These are phyloP conservation scores for Drosophila bocki DNA, from an alignment of 1,140 invertebrate genomes.

Conservation along the genomic window DNA sequence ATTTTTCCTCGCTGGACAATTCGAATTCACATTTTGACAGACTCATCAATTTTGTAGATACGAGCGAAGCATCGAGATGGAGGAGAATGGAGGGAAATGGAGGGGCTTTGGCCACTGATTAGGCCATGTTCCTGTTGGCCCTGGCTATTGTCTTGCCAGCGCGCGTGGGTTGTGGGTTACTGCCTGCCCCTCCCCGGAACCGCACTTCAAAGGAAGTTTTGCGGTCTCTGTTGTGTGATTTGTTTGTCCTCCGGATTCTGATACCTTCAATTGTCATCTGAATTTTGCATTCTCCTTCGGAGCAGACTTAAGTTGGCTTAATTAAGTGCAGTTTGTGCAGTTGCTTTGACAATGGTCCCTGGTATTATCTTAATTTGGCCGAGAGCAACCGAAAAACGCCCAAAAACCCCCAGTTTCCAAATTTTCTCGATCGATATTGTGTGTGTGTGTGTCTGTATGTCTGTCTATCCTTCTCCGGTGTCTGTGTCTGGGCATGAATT, in stretches of 20 bases:
- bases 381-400: neutral
- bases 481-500: constrained; percentile 62
- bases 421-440: constrained; percentile 35
- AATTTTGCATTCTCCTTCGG: constrained; percentile 38
- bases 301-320: constrained; percentile 71
- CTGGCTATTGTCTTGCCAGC: constrained; percentile 47
- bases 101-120: constrained; percentile 50
- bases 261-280: constrained; percentile 65
- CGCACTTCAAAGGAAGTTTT: constrained; percentile 70
- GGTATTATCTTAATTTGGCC: constrained; percentile 67
- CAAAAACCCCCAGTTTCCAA: neutral
- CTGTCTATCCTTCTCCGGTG: constrained; percentile 1
- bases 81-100: neutral
- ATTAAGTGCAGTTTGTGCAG: constrained; percentile 72
- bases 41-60: constrained; percentile 85
- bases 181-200: constrained; percentile 7
- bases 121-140: constrained; percentile 47
- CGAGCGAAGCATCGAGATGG: neutral
- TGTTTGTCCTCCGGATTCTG: constrained; percentile 60
- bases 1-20: constrained; percentile 38
- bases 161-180: constrained; percentile 30
- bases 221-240: constrained; percentile 76
- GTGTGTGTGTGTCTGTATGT: constrained; percentile 13
- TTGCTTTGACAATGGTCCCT: constrained; percentile 68
- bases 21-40: constrained; percentile 84